Base-by-base conservation (phyloP, 2,888 invertebrate species). In the Hyalella azteca region DNA sequence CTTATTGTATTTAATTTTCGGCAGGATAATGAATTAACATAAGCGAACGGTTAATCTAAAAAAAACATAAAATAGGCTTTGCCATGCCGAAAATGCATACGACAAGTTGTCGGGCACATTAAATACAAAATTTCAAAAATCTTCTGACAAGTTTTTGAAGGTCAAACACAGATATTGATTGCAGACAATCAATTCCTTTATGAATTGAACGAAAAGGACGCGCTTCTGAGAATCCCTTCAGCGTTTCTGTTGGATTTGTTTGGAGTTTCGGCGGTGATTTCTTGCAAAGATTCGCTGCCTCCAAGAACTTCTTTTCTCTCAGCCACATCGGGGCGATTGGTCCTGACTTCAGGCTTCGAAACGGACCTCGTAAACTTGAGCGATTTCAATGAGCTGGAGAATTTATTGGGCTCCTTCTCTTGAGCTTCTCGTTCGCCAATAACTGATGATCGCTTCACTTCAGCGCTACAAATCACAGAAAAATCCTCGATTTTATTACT, bases 291-390 rank as follows among this genome's bases (percentile, higher is more conserved):
- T n/a, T n/a, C n/a, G n/a, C n/a, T n/a, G n/a, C n/a, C n/a, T 54
- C 29, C 29, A 29, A 54, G 29, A 54, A 29, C 54, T 22, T 54
- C 54, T 26, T 54, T 54, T 54, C 26, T 22, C 9, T 29, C 26
- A n/a, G 54, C 54, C 29, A 26, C 54, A 54, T 54, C 26, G 26
- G 13, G 9, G 26, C 7, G 26, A 54, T 9, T 26, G 54, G 26
- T 7, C 13, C 54, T 22, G 29, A 66, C 66, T 36, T 66, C 66
- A 4, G 66, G 66, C 36, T 66, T 66, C 36, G 66, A 66, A 15
- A 66, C 66, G n/a, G 66, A 66, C 66, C 66, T 66, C 66, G 66
- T 66, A 66, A 66, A 66, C 36, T 36, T 66, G 36, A 66, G 29
- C 66, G 66, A 66, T 36, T 32, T 66, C 66, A 66, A 66, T 36